Conservation (phyloP, 2,797 vertebrate species). For the Sebastes cheni region DNA sequence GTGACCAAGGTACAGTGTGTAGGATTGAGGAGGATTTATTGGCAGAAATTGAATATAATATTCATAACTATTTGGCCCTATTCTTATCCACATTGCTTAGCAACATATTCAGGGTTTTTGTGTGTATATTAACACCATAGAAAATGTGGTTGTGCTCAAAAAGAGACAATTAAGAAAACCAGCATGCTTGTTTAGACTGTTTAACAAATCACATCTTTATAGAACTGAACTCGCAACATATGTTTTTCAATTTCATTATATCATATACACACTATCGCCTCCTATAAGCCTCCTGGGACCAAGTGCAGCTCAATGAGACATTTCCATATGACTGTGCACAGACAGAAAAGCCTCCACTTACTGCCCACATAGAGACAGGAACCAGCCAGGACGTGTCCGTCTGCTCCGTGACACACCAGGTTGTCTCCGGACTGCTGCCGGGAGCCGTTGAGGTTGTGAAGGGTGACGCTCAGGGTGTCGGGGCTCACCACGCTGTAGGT, state of each 20-base stretch:
- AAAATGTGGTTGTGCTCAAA: not conserved
- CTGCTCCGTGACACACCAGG: conserved; percentile 90
- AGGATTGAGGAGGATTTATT: too few relatives aligned
- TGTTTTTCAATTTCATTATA: not conserved
- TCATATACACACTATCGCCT: not conserved
- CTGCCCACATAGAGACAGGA: conserved; percentile 94
- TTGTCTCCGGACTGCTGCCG: conserved; percentile 95
- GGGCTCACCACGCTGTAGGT: conserved; percentile 79
- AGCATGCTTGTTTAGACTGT: not conserved
- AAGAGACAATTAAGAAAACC: not conserved
- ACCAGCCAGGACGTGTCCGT: conserved; percentile 90
- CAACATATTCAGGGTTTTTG: not conserved
- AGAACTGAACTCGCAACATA: not conserved
- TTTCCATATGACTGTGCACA: not conserved
- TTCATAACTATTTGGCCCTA: too few relatives aligned
- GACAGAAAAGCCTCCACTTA: conserved; percentile 74
- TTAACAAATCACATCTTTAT: not conserved
- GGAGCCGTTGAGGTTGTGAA: conserved; percentile 90
- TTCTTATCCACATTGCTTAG: not conserved
- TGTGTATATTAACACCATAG: not conserved
- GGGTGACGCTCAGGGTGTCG: conserved; percentile 81
- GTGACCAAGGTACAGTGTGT: not conserved
- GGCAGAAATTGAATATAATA: too few relatives aligned
- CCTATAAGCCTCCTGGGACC: not conserved
- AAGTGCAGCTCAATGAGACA: not conserved